Percentiles rank a stretch among this genome's conserved stretches.
Conservation (phyloP, 2,888 invertebrate species). For the Selenia dentaria region DNA sequence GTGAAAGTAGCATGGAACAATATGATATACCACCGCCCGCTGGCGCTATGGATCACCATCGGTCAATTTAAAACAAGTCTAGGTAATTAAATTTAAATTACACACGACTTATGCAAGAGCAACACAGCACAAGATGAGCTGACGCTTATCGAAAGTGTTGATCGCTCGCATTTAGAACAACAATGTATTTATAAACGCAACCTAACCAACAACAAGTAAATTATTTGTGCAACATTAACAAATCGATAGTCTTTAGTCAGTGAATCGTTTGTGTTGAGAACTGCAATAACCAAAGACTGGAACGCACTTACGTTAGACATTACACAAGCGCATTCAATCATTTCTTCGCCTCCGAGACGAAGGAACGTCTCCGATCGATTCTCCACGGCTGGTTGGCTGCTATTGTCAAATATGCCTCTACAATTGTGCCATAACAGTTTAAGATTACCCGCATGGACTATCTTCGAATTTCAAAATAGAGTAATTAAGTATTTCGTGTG, state of each 20-base stretch:
- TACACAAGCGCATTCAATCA: slow-evolving; percentile 45
- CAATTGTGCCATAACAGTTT: slow-evolving; percentile 14
- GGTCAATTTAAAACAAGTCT: slow-evolving; percentile 4
- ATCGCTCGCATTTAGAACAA: too few relatives aligned
- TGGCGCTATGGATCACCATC: background rate
- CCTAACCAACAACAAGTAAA: slow-evolving; percentile 3
- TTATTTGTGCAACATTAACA: slow-evolving; percentile 12
- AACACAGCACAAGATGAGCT: too few relatives aligned
- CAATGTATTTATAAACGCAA: too few relatives aligned
- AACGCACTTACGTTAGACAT: slow-evolving; percentile 43
- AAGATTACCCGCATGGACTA: slow-evolving; percentile 13
- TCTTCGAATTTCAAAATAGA: slow-evolving; percentile 20
- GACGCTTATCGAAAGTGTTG: too few relatives aligned
- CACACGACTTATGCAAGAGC: slow-evolving; percentile 2
- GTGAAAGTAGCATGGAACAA: slow-evolving; percentile 18
- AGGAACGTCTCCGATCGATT: slow-evolving; percentile 54
- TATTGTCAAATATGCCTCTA: slow-evolving; percentile 16
- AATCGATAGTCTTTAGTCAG: slow-evolving; percentile 7
- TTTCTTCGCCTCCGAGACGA: slow-evolving; percentile 27
- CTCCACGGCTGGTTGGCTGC: slow-evolving; percentile 19
- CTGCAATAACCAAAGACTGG: slow-evolving; percentile 46
- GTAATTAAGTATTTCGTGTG: slow-evolving; percentile 20
- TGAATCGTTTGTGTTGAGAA: slow-evolving; percentile 31
- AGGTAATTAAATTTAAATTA: slow-evolving; percentile 9
- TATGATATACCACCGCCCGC: slow-evolving; percentile 4